Evolutionary conservation across 2,113 vertebrate species (phyloP).

Genomic region (Salvator merianae): DNA sequence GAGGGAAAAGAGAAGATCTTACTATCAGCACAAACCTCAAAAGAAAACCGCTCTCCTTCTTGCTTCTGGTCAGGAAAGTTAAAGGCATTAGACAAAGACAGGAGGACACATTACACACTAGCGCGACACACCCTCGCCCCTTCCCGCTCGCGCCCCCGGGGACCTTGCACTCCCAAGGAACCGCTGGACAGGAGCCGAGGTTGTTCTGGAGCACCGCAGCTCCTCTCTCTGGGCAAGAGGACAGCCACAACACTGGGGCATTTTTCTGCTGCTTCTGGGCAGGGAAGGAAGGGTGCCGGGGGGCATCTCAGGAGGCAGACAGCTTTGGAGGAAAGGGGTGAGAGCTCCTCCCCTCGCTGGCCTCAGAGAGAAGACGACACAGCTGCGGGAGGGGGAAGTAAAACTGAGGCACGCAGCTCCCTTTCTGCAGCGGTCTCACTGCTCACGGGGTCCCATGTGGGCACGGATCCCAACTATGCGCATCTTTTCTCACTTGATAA

Average conservation of each 20-base stretch:
- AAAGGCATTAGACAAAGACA: slow-evolving; percentile 81
- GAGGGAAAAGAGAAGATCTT: slow-evolving; percentile 53
- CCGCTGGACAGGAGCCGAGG: too few relatives aligned
- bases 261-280: background rate
- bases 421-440: background rate
- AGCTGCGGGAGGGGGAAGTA: background rate
- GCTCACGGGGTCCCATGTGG: too few relatives aligned
- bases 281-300: background rate
- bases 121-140: slow-evolving; percentile 59
- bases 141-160: background rate
- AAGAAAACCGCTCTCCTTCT: slow-evolving; percentile 97
- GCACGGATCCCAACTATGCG: too few relatives aligned
- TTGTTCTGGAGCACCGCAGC: too few relatives aligned
- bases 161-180: too few relatives aligned
- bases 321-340: background rate
- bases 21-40: slow-evolving; percentile 93
- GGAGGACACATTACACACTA: slow-evolving; percentile 84
- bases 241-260: background rate
- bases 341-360: background rate
- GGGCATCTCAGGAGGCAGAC: background rate
- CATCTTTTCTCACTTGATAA: background rate
- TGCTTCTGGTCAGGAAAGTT: slow-evolving; percentile 89
- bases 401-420: too few relatives aligned
- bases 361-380: background rate
- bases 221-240: too few relatives aligned